Base-by-base conservation (phyloP, 2,888 invertebrate genomes). In the Sphaerophoria taeniata region DNA sequence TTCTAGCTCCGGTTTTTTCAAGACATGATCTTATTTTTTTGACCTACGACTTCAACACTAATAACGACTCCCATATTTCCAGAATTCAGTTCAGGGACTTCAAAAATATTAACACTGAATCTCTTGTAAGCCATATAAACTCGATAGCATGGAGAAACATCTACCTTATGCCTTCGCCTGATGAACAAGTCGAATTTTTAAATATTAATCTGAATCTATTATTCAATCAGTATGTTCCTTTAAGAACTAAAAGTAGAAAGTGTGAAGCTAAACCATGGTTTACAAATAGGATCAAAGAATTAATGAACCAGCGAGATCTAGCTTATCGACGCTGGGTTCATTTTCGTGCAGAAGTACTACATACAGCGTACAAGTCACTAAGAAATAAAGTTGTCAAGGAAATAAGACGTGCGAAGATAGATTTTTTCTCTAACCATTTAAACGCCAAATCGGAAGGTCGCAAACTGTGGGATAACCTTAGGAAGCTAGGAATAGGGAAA, bases 21-120 rank as follows among this genome's bases (percentile, higher is more conserved):
- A 65, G 34, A 34, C 65, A 65, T 39, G 65, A 65, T 14, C 16
- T 51, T n/a, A 51, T 49, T 1, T 65, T 65, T 16, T 16, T 65
- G 14, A 65, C 63, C n/a, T 65, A n/a, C n/a, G n/a, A 65, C 9
- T 60, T 47, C n/a, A 47, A 47, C 5, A 6, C 47, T 6, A n/a
- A n/a, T 47, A n/a, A 12, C 4, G 5, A 11, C 11, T n/a, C 9
- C 9, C 4, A 9, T 4, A 9, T 12, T 6, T 36, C 36, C n/a
- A 47, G 2, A 47, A 4, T 47, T 47, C 47, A 47, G 47, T 47
- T 47, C n/a, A 47, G 47, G 9, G 47, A 47, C 9, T 47, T 47
- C 9, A n/a, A n/a, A n/a, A n/a, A n/a, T n/a, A n/a, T n/a, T n/a
- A n/a, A n/a, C n/a, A n/a, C n/a, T n/a, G n/a, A n/a, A n/a, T n/a